These are phyloP conservation scores for Rhizomys pruinosus DNA, from an alignment of 2,113 vertebrate genomes.

Conservation along the genomic window DNA sequence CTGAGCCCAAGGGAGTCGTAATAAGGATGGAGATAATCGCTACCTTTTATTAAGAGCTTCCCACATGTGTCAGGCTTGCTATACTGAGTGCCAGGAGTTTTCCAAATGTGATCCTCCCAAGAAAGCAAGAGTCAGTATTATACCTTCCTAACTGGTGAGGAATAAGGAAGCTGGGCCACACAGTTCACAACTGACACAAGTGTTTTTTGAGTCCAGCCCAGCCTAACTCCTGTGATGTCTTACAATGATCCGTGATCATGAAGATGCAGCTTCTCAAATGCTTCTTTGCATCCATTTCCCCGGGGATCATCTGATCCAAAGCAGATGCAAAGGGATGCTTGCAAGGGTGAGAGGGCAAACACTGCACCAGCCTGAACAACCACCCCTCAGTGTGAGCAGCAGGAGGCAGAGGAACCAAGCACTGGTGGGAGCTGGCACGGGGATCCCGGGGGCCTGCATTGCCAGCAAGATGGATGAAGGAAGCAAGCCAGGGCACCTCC, in stretches of 20 bases:
- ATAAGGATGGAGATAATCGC: not conserved
- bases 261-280: not conserved
- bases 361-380: rapidly evolving
- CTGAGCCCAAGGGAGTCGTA: not conserved
- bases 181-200: not conserved
- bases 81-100: not conserved
- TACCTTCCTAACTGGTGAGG: not conserved
- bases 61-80: not conserved
- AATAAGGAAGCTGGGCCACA: not conserved
- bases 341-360: not conserved
- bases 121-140: not conserved
- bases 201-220: not conserved
- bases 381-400: rapidly evolving
- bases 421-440: rapidly evolving
- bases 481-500: conserved; percentile 57
- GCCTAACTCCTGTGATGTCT: not conserved
- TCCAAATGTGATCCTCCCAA: not conserved
- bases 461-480: conserved; percentile 65
- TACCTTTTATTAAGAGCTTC: conserved; percentile 49
- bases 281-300: not conserved
- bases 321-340: not conserved
- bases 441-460: not conserved
- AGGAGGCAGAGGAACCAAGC: not conserved
- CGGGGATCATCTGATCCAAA: no score
- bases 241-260: not conserved